Evolutionary conservation across 2,113 vertebrate species (phyloP).

Genomic region (Oryzias javanicus): DNA sequence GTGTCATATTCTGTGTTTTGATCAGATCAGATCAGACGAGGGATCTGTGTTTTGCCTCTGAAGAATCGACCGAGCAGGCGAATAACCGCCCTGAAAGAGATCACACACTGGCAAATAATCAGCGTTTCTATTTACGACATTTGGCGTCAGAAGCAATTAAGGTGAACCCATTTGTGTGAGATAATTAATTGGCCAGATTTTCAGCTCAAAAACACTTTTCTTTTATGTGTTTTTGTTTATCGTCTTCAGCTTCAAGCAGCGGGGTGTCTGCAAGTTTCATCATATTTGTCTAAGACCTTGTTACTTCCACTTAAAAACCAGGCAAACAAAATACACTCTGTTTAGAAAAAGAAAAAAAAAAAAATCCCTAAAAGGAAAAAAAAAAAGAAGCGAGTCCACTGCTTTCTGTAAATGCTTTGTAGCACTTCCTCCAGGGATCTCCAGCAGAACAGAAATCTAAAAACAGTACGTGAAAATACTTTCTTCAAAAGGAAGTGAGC

Average conservation of each 20-base stretch:
- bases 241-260: conserved; percentile 1
- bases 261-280: conserved; percentile 35
- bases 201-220: neutral
- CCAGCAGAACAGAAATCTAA: too few relatives aligned
- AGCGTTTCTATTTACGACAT: conserved; percentile 1
- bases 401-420: too few relatives aligned
- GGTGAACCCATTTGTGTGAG: neutral
- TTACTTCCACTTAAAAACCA: conserved; percentile 8
- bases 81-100: conserved; percentile 22
- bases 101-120: conserved; percentile 19
- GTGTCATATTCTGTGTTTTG: conserved; percentile 50
- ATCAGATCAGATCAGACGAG: conserved; percentile 48
- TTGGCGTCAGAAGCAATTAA: conserved; percentile 7
- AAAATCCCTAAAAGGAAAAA: neutral
- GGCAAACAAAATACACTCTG: neutral
- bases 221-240: neutral
- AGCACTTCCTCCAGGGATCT: too few relatives aligned
- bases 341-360: neutral
- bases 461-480: too few relatives aligned
- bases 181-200: conserved; percentile 24
- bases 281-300: conserved; percentile 20
- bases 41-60: conserved; percentile 16
- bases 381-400: neutral
- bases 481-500: too few relatives aligned
- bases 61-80: conserved; percentile 27